These are phyloP conservation scores for Standfussiana lucernea DNA, from an alignment of 2,888 invertebrate species.

Conservation along the genomic window DNA sequence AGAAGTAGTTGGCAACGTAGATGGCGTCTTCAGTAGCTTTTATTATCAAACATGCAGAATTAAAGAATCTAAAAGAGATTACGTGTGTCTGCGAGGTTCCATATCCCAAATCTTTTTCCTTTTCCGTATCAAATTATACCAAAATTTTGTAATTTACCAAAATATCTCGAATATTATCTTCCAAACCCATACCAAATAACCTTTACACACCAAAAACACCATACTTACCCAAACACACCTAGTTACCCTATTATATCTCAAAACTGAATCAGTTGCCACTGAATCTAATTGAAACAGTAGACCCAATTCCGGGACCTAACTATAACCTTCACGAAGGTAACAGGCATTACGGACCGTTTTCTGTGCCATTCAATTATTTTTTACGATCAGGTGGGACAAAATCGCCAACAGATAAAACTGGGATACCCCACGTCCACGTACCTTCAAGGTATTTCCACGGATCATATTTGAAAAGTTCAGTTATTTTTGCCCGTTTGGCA, in stretches of 20 bases:
- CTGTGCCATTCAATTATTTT: constrained; percentile 88
- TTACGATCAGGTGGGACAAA: constrained; percentile 87
- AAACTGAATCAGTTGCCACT: constrained; percentile 61
- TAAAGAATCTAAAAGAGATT: not conserved
- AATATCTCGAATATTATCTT: not conserved
- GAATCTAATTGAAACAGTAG: constrained; percentile 68
- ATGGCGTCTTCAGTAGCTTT: not conserved
- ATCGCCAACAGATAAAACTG: constrained; percentile 83
- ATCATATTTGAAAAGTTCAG: constrained; percentile 77
- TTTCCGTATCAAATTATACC: not conserved
- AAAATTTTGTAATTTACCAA: not conserved
- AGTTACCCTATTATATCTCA: constrained; percentile 43
- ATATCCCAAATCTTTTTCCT: too few relatives aligned
- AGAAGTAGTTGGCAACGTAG: too few relatives aligned
- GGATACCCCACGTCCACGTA: constrained; percentile 67
- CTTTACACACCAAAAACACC: not conserved
- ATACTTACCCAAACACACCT: constrained; percentile 11
- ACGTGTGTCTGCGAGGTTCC: not conserved
- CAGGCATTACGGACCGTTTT: constrained; percentile 77
- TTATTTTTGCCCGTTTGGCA: constrained; percentile 69
- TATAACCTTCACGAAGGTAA: constrained; percentile 69
- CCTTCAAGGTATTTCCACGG: constrained; percentile 70
- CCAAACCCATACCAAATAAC: not conserved
- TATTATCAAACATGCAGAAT: not conserved
- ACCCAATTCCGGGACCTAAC: constrained; percentile 70